Evolutionary conservation across 2,797 vertebrate genomes (phyloP).

Genomic region (Lophura swinhoii): DNA sequence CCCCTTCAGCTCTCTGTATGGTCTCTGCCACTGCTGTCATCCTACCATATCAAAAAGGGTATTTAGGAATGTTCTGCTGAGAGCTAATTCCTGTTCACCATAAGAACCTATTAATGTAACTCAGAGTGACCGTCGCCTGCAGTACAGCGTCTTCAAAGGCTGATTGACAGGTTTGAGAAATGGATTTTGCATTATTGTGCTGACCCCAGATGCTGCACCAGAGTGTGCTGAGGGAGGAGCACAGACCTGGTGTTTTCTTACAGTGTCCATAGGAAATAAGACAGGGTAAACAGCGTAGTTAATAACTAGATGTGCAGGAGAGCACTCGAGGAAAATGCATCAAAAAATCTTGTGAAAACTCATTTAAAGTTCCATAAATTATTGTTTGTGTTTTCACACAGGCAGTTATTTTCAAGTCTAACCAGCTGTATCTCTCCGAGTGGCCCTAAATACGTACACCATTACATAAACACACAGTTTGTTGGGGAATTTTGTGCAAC

Average conservation of each 20-base stretch:
- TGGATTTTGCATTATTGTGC: not conserved
- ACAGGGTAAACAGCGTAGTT: not conserved
- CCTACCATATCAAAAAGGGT: conserved; percentile 4
- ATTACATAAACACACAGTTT: conserved; percentile 58
- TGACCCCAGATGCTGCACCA: not conserved
- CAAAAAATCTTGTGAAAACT: conserved; percentile 12
- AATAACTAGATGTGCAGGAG: not conserved
- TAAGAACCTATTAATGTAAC: conserved; percentile 33
- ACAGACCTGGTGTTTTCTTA: not conserved
- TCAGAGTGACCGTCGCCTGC: conserved; percentile 38
- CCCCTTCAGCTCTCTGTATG: conserved; percentile 22
- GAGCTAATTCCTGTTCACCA: conserved; percentile 23
- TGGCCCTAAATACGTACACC: conserved; percentile 57
- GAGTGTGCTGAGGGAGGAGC: not conserved
- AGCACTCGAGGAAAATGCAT: not conserved
- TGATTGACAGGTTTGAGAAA: conserved; percentile 1
- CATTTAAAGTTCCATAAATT: conserved; percentile 47
- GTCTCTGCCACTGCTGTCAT: conserved; percentile 43
- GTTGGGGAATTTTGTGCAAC: conserved; percentile 44
- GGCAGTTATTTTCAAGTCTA: conserved; percentile 61
- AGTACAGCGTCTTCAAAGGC: conserved; percentile 22
- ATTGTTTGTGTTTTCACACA: conserved; percentile 47
- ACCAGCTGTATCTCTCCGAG: conserved; percentile 52
- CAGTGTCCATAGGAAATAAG: not conserved
- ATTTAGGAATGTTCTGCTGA: conserved; percentile 44